phyloP scores from a whole-genome alignment of 2,888 invertebrate genomes.

The Flabesymbios commensalis region DNA sequence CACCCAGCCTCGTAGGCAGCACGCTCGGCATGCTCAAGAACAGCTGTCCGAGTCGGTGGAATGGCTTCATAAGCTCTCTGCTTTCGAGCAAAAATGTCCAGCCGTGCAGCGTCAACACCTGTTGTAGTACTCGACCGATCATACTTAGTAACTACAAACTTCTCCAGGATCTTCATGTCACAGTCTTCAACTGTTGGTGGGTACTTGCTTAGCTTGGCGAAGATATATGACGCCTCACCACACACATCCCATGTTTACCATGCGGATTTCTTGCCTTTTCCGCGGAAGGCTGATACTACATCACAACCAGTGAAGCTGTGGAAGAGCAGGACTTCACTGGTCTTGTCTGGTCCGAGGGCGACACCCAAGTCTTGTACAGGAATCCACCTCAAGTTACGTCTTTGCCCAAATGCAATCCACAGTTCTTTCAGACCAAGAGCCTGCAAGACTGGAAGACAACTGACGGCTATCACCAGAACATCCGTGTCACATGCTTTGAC shows the following conservation, averaged over 20 bases:
- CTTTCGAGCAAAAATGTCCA: slow-evolving; percentile 37
- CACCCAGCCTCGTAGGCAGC: slow-evolving; percentile 27
- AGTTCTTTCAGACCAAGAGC: slow-evolving; percentile 24
- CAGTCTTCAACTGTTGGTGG: slow-evolving; percentile 16
- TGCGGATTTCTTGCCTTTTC: slow-evolving; percentile 34
- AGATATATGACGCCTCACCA: slow-evolving; percentile 23
- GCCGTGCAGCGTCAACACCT: slow-evolving; percentile 30
- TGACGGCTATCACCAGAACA: slow-evolving; percentile 15
- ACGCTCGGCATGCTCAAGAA: slow-evolving; percentile 28
- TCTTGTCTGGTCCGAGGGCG: slow-evolving; percentile 26
- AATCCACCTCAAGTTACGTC: slow-evolving; percentile 27
- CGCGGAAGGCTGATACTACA: slow-evolving; percentile 31
- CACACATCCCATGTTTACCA: slow-evolving; percentile 35
- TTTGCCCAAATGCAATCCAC: slow-evolving; percentile 34
- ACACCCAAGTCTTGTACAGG: slow-evolving; percentile 28
- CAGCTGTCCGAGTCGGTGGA: slow-evolving; percentile 16
- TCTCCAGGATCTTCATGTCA: slow-evolving; percentile 28
- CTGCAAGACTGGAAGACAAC: slow-evolving; percentile 7
- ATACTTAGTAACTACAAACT: slow-evolving; percentile 34
- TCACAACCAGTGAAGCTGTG: slow-evolving; percentile 41
- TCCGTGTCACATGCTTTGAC: slow-evolving; percentile 21
- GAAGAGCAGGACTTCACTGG: slow-evolving; percentile 26
- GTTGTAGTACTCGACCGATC: slow-evolving; percentile 29
- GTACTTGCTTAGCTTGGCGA: slow-evolving; percentile 14
- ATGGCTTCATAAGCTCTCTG: slow-evolving; percentile 32